Percentiles rank a stretch among this genome's conserved stretches.
Conservation (phyloP, 1,140 invertebrate genomes). For the Drosophila nebulosa region DNA sequence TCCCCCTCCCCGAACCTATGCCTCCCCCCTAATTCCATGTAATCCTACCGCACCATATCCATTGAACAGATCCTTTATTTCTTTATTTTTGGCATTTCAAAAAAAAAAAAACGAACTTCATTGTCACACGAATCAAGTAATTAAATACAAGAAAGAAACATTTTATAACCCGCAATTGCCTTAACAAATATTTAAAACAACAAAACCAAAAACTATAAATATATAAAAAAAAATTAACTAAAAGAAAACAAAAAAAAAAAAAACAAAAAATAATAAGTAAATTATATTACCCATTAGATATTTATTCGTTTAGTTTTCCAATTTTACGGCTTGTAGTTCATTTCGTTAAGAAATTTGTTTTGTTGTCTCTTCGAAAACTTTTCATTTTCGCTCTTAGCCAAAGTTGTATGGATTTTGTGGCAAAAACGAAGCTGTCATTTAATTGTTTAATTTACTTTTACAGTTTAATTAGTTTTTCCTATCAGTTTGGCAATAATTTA, state of each 20-base stretch:
- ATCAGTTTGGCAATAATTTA: too few species aligned
- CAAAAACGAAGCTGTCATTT: background rate
- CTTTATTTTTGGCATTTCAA: too few species aligned
- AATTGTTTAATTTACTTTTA: background rate
- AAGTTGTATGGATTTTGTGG: constrained; percentile 39
- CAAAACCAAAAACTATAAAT: background rate
- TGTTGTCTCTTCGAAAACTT: background rate
- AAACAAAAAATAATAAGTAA: constrained; percentile 24
- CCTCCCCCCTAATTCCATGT: background rate
- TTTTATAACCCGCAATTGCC: constrained; percentile 58
- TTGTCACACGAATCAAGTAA: constrained; percentile 46
- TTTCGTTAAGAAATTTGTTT: constrained; percentile 34
- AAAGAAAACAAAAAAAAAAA: background rate
- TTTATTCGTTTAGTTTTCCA: constrained; percentile 19
- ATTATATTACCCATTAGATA: constrained; percentile 70
- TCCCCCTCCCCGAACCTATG: too few species aligned
- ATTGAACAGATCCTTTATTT: background rate
- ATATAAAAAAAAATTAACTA: background rate
- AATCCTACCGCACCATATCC: background rate
- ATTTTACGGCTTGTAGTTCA: constrained; percentile 56
- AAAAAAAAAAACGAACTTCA: too few species aligned
- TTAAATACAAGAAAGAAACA: constrained; percentile 22
- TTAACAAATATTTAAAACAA: constrained; percentile 29
- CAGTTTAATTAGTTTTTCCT: too few species aligned
- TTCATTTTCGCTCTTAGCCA: constrained; percentile 20